A percentile compares a stretch with the other conserved stretches of the same genome.
Conservation (phyloP, 2,797 vertebrate species). For the Rhynchonycteris naso region DNA sequence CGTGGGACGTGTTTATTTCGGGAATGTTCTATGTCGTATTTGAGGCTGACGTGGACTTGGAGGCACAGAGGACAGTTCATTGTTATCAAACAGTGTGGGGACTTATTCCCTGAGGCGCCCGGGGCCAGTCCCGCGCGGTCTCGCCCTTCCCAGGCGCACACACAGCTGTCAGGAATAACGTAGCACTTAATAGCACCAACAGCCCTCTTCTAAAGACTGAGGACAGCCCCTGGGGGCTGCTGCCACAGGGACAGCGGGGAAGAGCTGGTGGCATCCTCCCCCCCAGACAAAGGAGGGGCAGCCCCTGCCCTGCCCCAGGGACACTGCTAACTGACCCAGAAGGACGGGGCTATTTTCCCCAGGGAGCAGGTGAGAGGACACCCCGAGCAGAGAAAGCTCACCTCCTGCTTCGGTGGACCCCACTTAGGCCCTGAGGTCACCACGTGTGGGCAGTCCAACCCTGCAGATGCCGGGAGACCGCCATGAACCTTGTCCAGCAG, state of each 20-base stretch:
- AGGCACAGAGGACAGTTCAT: background rate
- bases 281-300: too few relatives aligned
- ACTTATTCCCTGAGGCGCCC: background rate
- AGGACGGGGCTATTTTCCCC: too few relatives aligned
- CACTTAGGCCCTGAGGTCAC: too few relatives aligned
- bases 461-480: background rate
- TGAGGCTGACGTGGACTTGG: background rate
- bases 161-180: background rate
- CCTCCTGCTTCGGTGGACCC: too few relatives aligned
- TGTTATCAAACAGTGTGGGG: background rate
- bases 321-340: too few relatives aligned
- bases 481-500: background rate
- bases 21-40: background rate
- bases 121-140: background rate
- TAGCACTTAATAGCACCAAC: background rate
- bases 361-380: too few relatives aligned
- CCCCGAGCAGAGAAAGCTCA: background rate
- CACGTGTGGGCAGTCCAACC: too few relatives aligned
- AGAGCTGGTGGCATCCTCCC: rapidly evolving
- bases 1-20: background rate
- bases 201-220: background rate
- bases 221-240: background rate
- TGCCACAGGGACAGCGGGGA: background rate
- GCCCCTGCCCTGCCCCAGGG: background rate
- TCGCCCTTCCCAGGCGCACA: background rate